Conservation (phyloP, 2,888 invertebrate species). For the Helleia helle region DNA sequence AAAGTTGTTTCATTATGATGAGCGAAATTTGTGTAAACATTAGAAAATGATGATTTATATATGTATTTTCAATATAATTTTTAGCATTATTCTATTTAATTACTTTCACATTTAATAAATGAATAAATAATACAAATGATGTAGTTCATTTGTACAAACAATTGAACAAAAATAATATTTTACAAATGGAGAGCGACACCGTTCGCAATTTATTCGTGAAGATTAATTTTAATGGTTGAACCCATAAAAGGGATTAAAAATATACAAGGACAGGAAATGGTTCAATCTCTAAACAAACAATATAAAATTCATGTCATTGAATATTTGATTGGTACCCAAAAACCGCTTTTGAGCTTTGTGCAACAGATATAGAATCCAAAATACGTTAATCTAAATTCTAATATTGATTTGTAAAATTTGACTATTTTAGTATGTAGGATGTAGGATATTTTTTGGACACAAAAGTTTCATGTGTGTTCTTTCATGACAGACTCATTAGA, state of each 20-base stretch:
- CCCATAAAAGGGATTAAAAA: constrained; percentile 4
- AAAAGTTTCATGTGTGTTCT: too few relatives aligned
- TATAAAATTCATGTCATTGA: not conserved
- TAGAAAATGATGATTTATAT: too few relatives aligned
- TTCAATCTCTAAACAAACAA: not conserved
- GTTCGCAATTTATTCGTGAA: not conserved
- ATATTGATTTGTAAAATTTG: not conserved
- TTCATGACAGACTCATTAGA: too few relatives aligned
- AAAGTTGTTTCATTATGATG: too few relatives aligned
- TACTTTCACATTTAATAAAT: too few relatives aligned
- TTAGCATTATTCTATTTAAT: too few relatives aligned
- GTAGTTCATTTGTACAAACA: too few relatives aligned
- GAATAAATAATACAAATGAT: too few relatives aligned
- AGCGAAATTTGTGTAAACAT: too few relatives aligned
- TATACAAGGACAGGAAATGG: not conserved
- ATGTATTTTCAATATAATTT: too few relatives aligned
- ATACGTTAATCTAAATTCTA: not conserved
- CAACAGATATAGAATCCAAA: not conserved
- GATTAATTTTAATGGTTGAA: not conserved
- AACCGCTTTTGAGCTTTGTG: not conserved
- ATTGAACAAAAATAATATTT: not conserved
- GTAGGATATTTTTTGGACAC: not conserved
- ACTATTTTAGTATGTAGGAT: not conserved
- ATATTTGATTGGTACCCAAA: not conserved
- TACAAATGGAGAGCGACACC: not conserved